Conservation (phyloP, 2,113 vertebrate species). For the Parus major region DNA sequence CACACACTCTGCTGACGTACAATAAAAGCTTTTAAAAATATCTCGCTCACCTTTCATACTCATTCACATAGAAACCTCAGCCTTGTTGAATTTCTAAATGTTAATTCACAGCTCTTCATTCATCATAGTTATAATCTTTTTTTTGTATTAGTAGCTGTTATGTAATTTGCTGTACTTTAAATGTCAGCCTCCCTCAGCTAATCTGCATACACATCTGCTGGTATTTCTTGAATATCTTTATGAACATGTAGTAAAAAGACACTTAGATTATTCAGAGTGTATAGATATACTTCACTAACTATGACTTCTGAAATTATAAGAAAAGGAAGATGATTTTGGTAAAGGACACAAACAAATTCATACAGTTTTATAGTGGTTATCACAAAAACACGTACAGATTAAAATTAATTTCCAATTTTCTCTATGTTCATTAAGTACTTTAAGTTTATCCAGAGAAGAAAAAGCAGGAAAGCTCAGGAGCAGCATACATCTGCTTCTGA, state of each 20-base stretch:
- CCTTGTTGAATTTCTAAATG: constrained; percentile 30
- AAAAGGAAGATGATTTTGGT: neutral
- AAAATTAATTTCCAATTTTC: neutral
- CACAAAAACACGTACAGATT: neutral
- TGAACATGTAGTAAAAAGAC: neutral
- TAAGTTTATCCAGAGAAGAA: neutral
- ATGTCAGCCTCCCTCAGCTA: constrained; percentile 7
- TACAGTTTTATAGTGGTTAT: neutral
- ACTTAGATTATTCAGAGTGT: neutral
- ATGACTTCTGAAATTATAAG: neutral
- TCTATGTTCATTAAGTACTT: neutral
- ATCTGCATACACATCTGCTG: neutral
- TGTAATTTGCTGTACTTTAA: constrained; percentile 10
- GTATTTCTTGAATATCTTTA: neutral
- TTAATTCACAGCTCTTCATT: constrained; percentile 34
- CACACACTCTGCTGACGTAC: neutral
- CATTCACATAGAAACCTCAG: neutral
- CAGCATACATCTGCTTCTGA: neutral
- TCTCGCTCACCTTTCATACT: neutral
- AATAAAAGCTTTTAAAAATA: constrained; percentile 43
- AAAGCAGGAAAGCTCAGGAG: neutral
- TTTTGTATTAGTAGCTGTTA: neutral
- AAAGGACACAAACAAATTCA: neutral
- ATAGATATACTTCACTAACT: neutral
- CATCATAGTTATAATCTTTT: neutral